Percentiles rank a stretch among this genome's conserved stretches.
Evolutionary conservation across 2,888 invertebrate genomes (phyloP).

Genomic region (Perizoma flavofasciatum): DNA sequence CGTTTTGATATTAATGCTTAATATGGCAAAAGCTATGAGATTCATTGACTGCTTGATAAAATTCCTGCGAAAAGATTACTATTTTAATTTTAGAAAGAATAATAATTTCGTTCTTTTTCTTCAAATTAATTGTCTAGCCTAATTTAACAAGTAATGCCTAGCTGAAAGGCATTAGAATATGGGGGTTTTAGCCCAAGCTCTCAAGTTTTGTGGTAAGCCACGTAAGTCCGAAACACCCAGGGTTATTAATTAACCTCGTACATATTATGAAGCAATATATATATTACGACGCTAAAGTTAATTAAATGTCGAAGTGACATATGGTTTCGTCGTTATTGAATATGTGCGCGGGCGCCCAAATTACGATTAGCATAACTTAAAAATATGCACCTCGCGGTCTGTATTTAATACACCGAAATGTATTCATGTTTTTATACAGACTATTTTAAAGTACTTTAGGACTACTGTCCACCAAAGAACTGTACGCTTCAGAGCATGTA

Average conservation of each 20-base stretch:
- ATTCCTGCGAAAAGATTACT: neutral
- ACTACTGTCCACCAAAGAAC: neutral
- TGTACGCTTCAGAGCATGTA: too few relatives aligned
- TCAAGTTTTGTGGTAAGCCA: too few relatives aligned
- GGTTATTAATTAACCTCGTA: slow-evolving; percentile 26
- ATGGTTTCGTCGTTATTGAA: slow-evolving; percentile 32
- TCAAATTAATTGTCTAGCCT: too few relatives aligned
- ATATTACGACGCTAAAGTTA: slow-evolving; percentile 24
- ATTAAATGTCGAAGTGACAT: slow-evolving; percentile 30
- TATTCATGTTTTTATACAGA: slow-evolving; percentile 3
- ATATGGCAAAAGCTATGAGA: slow-evolving; percentile 12
- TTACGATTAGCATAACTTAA: slow-evolving; percentile 31
- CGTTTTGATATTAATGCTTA: slow-evolving; percentile 21
- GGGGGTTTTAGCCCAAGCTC: neutral
- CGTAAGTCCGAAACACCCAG: slow-evolving; percentile 13
- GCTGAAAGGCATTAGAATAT: too few relatives aligned
- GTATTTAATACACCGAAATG: slow-evolving; percentile 8
- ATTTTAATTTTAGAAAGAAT: too few relatives aligned
- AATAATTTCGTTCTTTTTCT: too few relatives aligned
- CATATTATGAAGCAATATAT: slow-evolving; percentile 8
- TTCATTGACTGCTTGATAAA: slow-evolving; percentile 3
- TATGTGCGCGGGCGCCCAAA: slow-evolving; percentile 36
- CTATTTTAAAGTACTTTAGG: slow-evolving; percentile 1
- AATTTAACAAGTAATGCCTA: too few relatives aligned
- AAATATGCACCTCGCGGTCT: slow-evolving; percentile 23